Conservation (phyloP, 2,797 vertebrate species). For the Pseudocheirus occidentalis region DNA sequence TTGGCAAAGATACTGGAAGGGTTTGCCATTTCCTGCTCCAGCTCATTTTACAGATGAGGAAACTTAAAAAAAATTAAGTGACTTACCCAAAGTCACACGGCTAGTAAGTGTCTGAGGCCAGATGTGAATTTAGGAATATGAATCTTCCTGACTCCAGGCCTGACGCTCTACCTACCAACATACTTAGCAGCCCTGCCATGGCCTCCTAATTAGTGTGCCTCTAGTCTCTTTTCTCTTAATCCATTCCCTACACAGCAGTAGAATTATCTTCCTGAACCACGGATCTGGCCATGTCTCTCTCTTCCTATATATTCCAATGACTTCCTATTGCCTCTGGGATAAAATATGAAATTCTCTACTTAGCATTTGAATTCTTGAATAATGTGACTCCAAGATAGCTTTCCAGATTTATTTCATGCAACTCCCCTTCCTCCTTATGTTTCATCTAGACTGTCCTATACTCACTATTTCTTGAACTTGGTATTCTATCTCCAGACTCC, state of each 20-base stretch:
- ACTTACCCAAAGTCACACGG: neutral
- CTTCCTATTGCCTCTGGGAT: neutral
- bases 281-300: neutral
- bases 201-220: neutral
- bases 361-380: neutral
- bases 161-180: neutral
- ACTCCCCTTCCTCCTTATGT: neutral
- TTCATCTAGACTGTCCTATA: neutral
- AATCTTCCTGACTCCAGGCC: neutral
- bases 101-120: neutral
- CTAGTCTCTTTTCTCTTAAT: neutral
- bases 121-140: neutral
- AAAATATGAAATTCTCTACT: neutral
- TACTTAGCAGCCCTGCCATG: neutral
- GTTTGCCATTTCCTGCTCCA: neutral
- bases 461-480: neutral
- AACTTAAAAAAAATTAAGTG: neutral
- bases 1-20: neutral
- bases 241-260: neutral
- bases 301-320: neutral
- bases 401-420: neutral
- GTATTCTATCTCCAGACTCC: neutral
- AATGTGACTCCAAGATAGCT: neutral
- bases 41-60: neutral
- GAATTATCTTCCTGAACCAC: neutral